phyloP scores from a whole-genome alignment of 2,888 invertebrate species.

The Dione juno region DNA sequence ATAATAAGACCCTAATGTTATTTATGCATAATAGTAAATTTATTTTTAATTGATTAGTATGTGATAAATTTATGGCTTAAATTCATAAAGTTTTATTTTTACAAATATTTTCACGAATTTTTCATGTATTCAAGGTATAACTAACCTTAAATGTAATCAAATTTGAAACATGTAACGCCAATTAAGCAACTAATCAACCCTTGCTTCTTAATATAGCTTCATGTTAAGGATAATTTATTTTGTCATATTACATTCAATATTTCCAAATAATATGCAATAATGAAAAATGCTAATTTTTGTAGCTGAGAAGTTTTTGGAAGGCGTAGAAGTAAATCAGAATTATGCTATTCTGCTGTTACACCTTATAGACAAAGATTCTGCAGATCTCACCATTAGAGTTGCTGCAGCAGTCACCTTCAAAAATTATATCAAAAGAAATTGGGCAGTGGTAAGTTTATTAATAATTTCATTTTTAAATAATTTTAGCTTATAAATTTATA shows the following conservation, averaged over 20 bases:
- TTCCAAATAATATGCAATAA: background rate
- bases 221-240: background rate
- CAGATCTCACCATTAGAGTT: slow-evolving; percentile 91
- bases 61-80: background rate
- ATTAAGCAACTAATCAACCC: too few relatives aligned
- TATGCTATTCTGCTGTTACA: slow-evolving; percentile 94
- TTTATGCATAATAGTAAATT: background rate
- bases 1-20: background rate
- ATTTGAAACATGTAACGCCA: background rate
- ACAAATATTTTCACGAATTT: background rate
- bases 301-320: slow-evolving; percentile 97
- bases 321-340: slow-evolving; percentile 94
- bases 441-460: slow-evolving; percentile 89
- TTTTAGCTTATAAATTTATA: too few relatives aligned
- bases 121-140: background rate
- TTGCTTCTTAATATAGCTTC: background rate
- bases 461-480: too few relatives aligned
- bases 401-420: slow-evolving; percentile 98
- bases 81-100: background rate
- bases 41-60: background rate
- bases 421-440: slow-evolving; percentile 97
- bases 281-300: slow-evolving; percentile 13
- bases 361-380: slow-evolving; percentile 91
- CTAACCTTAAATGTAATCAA: slow-evolving; percentile 10
- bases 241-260: background rate